Conservation (phyloP, 2,888 invertebrate species). For the Lasius fuliginosus region DNA sequence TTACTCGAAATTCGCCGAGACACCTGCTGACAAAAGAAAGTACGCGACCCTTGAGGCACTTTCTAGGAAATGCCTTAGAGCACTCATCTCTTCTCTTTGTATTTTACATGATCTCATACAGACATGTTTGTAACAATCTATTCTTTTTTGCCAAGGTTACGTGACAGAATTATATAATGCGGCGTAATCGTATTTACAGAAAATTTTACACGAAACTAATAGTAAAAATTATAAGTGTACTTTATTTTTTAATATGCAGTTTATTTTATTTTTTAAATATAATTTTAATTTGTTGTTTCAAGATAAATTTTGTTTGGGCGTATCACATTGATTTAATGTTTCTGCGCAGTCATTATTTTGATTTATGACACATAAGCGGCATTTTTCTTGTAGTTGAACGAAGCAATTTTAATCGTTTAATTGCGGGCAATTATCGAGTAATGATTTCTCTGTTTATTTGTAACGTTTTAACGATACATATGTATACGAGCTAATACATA, state of each 20-base stretch:
- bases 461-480: conserved; percentile 31
- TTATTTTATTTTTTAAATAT: not conserved
- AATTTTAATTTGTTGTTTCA: not conserved
- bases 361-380: not conserved
- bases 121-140: conserved; percentile 23
- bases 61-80: conserved; percentile 31
- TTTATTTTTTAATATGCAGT: not conserved
- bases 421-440: not conserved
- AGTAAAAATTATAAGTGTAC: not conserved
- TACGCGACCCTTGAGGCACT: conserved; percentile 27
- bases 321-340: not conserved
- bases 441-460: conserved; percentile 12
- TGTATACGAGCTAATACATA: conserved; percentile 34
- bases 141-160: not conserved
- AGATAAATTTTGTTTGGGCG: not conserved
- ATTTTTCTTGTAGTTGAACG: conserved; percentile 24
- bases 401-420: conserved; percentile 19
- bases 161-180: not conserved
- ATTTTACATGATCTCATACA: conserved; percentile 35
- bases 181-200: not conserved
- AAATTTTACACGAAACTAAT: not conserved
- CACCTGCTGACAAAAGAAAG: conserved; percentile 28
- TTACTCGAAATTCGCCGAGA: conserved; percentile 22
- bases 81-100: conserved; percentile 25
- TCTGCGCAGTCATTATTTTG: not conserved